Evolutionary conservation across 1,140 invertebrate species (phyloP).

Genomic region (Drosophila murphyi): DNA sequence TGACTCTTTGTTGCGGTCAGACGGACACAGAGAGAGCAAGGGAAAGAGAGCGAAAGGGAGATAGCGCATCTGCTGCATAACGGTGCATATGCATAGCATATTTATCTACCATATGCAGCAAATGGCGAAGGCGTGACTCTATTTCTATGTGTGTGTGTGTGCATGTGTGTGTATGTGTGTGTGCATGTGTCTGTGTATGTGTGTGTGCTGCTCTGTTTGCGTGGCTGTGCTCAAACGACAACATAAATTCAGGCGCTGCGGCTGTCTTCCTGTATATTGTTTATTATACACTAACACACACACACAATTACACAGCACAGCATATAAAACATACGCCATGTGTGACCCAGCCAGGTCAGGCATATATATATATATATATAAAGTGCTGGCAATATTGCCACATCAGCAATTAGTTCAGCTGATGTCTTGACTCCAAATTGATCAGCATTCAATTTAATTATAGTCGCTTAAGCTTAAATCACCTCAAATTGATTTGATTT

Average conservation of each 20-base stretch:
- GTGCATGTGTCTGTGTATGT: neutral
- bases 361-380: conserved; percentile 61
- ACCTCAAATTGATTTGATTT: conserved; percentile 7
- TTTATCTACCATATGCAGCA: conserved; percentile 30
- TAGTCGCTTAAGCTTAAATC: neutral
- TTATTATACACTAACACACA: conserved; percentile 58
- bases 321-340: conserved; percentile 71
- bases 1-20: conserved; percentile 51
- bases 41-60: neutral
- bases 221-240: conserved; percentile 57
- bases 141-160: neutral
- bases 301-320: conserved; percentile 21
- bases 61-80: conserved; percentile 31
- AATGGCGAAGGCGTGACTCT: conserved; percentile 13
- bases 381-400: conserved; percentile 3
- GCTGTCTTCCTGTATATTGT: conserved; percentile 75
- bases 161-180: neutral
- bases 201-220: too few species aligned
- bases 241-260: conserved; percentile 68
- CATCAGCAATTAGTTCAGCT: conserved; percentile 35
- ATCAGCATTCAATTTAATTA: conserved; percentile 10
- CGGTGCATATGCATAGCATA: conserved; percentile 19
- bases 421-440: neutral
- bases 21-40: conserved; percentile 29
- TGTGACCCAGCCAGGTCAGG: conserved; percentile 37